Conservation (phyloP, 2,888 invertebrate genomes). For the Philopedon plagiatum region DNA sequence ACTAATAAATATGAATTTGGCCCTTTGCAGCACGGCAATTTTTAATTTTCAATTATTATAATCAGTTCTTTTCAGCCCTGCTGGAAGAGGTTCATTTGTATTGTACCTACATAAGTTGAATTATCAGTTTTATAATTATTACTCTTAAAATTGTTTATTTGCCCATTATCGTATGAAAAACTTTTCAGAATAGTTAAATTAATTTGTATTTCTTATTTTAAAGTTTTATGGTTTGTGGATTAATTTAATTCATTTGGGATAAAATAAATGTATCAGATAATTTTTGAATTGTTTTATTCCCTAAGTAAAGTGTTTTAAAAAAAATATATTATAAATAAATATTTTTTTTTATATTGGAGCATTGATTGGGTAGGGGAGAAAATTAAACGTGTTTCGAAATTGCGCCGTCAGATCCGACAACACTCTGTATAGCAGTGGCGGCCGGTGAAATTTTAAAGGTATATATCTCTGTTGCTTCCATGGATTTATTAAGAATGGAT, state of each 20-base stretch:
- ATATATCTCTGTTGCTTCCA: no score
- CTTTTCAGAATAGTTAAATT: background rate
- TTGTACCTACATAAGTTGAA: background rate
- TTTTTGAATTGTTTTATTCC: slow-evolving; percentile 10
- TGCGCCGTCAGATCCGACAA: no score
- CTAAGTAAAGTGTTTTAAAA: no score
- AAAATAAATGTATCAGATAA: slow-evolving; percentile 36
- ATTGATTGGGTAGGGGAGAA: no score
- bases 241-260: slow-evolving; percentile 50
- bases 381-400: no score
- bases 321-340: no score
- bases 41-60: no score
- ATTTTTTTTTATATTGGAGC: no score
- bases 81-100: background rate
- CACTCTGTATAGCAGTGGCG: no score
- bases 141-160: slow-evolving; percentile 4
- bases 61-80: background rate
- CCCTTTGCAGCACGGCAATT: background rate
- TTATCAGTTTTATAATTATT: slow-evolving; percentile 6
- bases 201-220: slow-evolving; percentile 23
- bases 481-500: no score
- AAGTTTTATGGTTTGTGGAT: slow-evolving; percentile 52
- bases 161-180: slow-evolving; percentile 15
- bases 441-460: no score
- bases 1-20: no score